Conservation (phyloP, 2,888 invertebrate genomes). For the Oeneis ivallda region DNA sequence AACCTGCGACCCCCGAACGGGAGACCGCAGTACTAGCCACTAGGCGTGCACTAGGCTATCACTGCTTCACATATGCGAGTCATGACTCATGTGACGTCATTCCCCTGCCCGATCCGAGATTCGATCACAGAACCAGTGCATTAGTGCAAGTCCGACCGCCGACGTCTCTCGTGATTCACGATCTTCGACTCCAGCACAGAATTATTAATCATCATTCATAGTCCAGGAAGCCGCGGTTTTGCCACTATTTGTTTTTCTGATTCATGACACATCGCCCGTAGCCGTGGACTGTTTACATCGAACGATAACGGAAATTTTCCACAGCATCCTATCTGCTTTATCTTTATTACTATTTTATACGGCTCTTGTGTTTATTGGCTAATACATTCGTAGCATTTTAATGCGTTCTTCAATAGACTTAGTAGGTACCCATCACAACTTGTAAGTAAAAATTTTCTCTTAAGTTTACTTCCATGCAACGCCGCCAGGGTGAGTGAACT, state of each 20-base stretch:
- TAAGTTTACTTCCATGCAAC: no score
- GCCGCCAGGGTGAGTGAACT: no score
- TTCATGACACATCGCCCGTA: background rate
- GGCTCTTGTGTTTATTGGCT: background rate
- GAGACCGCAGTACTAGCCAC: no score
- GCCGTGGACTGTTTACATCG: background rate
- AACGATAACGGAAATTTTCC: constrained; percentile 4
- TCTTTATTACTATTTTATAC: background rate
- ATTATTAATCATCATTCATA: background rate
- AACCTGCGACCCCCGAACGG: no score
- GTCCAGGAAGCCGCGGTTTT: background rate
- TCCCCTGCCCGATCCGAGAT: no score
- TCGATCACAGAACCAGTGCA: background rate
- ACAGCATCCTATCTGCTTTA: background rate
- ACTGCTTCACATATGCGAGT: no score
- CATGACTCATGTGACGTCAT: constrained; percentile 7
- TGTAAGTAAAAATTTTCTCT: no score
- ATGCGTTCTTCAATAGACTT: no score
- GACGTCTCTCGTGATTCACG: constrained; percentile 8
- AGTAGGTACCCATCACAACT: no score
- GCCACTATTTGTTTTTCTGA: constrained; percentile 3
- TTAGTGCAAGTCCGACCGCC: no score
- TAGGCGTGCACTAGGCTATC: no score
- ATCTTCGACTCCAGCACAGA: background rate
- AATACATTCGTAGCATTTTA: background rate